Evolutionary conservation across 2,113 vertebrate genomes (phyloP).

Genomic region (Chinchilla lanigera): DNA sequence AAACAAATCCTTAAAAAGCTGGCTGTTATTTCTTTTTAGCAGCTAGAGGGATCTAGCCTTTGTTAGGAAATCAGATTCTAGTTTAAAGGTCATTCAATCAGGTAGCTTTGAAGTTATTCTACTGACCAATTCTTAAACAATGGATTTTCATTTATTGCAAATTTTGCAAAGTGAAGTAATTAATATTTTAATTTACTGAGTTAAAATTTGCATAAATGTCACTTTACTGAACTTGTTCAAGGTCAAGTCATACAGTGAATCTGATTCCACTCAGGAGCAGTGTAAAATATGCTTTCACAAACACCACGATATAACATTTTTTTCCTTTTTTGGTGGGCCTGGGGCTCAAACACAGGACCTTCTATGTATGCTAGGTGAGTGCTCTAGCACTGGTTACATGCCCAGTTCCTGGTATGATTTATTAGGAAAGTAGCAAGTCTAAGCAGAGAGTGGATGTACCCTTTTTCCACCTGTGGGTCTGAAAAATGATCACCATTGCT

Average conservation of each 20-base stretch:
- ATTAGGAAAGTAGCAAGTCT: background rate
- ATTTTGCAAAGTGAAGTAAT: conserved; percentile 33
- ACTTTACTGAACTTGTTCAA: conserved; percentile 27
- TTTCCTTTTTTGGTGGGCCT: background rate
- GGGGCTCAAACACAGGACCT: background rate
- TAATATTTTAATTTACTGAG: conserved; percentile 40
- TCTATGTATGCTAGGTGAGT: background rate
- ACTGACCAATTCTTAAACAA: background rate
- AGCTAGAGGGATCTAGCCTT: background rate
- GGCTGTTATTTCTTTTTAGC: background rate
- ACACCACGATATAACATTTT: background rate
- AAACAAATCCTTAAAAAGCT: background rate
- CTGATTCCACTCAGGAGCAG: background rate
- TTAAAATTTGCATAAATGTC: background rate
- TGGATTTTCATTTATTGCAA: background rate
- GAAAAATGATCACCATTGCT: background rate
- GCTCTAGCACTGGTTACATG: background rate
- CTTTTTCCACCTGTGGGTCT: background rate
- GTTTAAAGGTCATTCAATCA: background rate
- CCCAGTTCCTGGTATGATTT: background rate
- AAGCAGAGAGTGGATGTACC: background rate
- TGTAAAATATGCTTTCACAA: background rate
- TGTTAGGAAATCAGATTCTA: background rate
- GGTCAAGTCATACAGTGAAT: background rate
- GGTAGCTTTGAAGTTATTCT: background rate